phyloP scores from a whole-genome alignment of 2,888 invertebrate species.

The Tetropium fuscum region DNA sequence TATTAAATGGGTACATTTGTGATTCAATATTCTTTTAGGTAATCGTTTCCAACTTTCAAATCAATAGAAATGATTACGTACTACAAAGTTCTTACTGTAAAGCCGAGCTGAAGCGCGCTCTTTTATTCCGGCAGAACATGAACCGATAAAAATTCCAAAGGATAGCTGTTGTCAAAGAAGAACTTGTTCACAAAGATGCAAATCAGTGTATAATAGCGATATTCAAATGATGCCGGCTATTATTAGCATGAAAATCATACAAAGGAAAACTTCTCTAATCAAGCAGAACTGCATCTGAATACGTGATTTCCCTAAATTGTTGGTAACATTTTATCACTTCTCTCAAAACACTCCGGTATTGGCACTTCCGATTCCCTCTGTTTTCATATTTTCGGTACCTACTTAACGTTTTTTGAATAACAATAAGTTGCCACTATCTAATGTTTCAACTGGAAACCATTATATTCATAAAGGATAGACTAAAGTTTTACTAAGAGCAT shows the following conservation, averaged over 20 bases:
- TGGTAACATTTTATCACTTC: neutral
- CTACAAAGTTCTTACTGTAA: slow-evolving; percentile 14
- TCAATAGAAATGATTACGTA: slow-evolving; percentile 15
- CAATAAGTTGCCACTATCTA: neutral
- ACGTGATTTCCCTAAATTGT: slow-evolving; percentile 17
- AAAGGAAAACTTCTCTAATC: slow-evolving; percentile 47
- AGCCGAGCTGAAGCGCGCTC: slow-evolving; percentile 3
- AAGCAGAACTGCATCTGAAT: slow-evolving; percentile 30
- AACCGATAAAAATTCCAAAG: slow-evolving; percentile 9
- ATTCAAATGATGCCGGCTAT: slow-evolving; percentile 41
- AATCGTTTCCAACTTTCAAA: too few species aligned
- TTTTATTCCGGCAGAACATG: slow-evolving; percentile 2
- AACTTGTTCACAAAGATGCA: slow-evolving; percentile 43
- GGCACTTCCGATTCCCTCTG: neutral
- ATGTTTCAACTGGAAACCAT: too few species aligned
- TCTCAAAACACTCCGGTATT: neutral
- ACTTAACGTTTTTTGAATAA: too few species aligned
- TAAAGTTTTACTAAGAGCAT: too few species aligned
- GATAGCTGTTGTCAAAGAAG: slow-evolving; percentile 28
- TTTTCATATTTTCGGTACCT: neutral
- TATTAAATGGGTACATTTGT: too few species aligned
- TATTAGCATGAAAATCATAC: slow-evolving; percentile 43
- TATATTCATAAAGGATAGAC: too few species aligned
- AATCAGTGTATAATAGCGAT: slow-evolving; percentile 45
- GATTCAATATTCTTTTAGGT: too few species aligned